phyloP scores from a whole-genome alignment of 2,888 invertebrate species.

The Cephus runcator region DNA sequence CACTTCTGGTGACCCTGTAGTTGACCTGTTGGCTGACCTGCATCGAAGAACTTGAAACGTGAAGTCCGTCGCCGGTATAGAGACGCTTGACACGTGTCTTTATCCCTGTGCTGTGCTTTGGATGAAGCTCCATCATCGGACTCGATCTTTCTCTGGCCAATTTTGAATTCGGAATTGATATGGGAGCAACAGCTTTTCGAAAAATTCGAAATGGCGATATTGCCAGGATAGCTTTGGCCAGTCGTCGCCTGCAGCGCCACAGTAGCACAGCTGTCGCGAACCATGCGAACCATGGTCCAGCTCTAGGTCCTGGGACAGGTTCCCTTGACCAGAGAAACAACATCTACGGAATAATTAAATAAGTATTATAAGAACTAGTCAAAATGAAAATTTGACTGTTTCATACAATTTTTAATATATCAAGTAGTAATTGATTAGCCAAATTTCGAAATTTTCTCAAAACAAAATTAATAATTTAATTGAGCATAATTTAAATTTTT shows the following conservation, averaged over 20 bases:
- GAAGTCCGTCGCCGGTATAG: conserved; percentile 53
- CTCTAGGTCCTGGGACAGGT: conserved; percentile 41
- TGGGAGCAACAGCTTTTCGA: background rate
- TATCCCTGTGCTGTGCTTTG: conserved; percentile 43
- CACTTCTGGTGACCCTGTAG: conserved; percentile 59
- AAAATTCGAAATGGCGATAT: conserved; percentile 46
- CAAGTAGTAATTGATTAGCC: too few relatives aligned
- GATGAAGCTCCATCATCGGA: conserved; percentile 28
- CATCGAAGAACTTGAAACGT: conserved; percentile 34
- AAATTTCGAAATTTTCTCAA: background rate
- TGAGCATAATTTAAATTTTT: too few relatives aligned
- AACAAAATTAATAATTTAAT: background rate
- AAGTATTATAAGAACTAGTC: background rate
- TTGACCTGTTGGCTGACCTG: conserved; percentile 43
- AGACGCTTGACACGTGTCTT: conserved; percentile 50
- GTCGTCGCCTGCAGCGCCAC: conserved; percentile 54
- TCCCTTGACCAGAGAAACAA: conserved; percentile 57
- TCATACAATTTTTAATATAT: background rate
- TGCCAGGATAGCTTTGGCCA: conserved; percentile 46
- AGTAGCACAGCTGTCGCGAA: conserved; percentile 53
- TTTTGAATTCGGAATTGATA: background rate
- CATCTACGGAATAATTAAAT: conserved; percentile 42
- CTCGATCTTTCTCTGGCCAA: background rate
- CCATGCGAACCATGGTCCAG: conserved; percentile 61
- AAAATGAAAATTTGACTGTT: background rate